phyloP scores from a whole-genome alignment of 2,797 vertebrate species.

The Schizopygopsis malacanthus region DNA sequence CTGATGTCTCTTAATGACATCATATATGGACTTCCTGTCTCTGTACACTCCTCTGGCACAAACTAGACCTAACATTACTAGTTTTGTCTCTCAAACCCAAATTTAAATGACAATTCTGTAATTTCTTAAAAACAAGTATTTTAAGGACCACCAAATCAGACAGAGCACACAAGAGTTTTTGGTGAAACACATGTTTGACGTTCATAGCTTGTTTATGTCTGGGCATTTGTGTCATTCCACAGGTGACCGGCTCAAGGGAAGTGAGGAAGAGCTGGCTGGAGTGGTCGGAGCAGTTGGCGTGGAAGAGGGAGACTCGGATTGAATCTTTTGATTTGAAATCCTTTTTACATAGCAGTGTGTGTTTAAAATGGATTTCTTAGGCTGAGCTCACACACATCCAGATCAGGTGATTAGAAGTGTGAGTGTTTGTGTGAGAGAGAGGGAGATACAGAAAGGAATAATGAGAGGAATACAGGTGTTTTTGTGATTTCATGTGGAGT shows the following conservation, averaged over 20 bases:
- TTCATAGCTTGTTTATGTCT: conserved; percentile 20
- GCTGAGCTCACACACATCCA: neutral
- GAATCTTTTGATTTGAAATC: conserved; percentile 61
- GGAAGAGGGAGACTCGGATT: conserved; percentile 89
- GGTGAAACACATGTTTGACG: neutral
- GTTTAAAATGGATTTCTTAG: neutral
- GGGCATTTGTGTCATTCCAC: conserved; percentile 13
- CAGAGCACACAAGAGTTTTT: neutral
- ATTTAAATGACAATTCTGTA: neutral
- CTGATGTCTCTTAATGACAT: conserved; percentile 60
- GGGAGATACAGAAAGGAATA: neutral
- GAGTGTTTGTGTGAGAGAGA: neutral
- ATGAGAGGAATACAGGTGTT: neutral
- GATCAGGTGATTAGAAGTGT: neutral
- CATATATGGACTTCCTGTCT: conserved; percentile 57
- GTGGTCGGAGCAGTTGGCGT: conserved; percentile 79
- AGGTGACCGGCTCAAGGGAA: conserved; percentile 93
- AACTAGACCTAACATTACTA: conserved; percentile 60
- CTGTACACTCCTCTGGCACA: conserved; percentile 58
- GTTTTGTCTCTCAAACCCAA: neutral
- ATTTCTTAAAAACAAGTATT: neutral
- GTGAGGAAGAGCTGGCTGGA: conserved; percentile 85
- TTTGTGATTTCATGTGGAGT: conserved; percentile 23
- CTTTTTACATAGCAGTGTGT: neutral
- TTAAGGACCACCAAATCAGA: neutral